phyloP scores from a whole-genome alignment of 2,888 invertebrate species.

The Diplolepis rosae region DNA sequence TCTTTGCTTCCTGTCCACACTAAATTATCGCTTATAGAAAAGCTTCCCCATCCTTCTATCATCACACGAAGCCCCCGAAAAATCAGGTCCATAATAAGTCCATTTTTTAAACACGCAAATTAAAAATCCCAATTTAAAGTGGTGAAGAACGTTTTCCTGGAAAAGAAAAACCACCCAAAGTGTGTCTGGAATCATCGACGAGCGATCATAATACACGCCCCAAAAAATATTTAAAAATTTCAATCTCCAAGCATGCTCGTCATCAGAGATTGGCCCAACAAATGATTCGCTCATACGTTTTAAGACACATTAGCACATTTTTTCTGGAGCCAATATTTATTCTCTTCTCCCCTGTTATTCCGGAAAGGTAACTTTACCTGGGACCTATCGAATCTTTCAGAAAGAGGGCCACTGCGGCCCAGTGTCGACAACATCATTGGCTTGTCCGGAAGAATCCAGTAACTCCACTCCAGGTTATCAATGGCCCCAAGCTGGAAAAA shows the following conservation, averaged over 20 bases:
- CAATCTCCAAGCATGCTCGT: background rate
- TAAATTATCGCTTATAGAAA: background rate
- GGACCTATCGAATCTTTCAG: conserved; percentile 77
- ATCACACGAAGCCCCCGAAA: too few species aligned
- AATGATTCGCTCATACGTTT: too few species aligned
- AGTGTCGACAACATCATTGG: conserved; percentile 93
- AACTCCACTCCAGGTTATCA: conserved; percentile 56
- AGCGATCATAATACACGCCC: conserved; percentile 6
- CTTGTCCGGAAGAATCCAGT: conserved; percentile 77
- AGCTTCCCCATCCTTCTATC: background rate
- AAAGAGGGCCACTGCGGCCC: conserved; percentile 87
- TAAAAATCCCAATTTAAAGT: background rate
- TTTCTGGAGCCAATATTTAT: conserved; percentile 30
- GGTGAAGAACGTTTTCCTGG: background rate
- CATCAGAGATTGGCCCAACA: background rate
- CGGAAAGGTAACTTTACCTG: conserved; percentile 46
- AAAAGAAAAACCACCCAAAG: background rate
- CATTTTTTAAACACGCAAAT: background rate
- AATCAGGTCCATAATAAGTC: too few species aligned
- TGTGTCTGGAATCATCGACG: conserved; percentile 10
- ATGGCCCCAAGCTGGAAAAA: conserved; percentile 39
- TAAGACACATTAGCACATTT: background rate
- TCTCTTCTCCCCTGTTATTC: conserved; percentile 42
- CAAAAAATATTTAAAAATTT: background rate
- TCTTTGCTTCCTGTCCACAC: conserved; percentile 16